These are phyloP conservation scores for Choristoneura rosaceana DNA, from an alignment of 2,888 invertebrate species.

Conservation along the genomic window DNA sequence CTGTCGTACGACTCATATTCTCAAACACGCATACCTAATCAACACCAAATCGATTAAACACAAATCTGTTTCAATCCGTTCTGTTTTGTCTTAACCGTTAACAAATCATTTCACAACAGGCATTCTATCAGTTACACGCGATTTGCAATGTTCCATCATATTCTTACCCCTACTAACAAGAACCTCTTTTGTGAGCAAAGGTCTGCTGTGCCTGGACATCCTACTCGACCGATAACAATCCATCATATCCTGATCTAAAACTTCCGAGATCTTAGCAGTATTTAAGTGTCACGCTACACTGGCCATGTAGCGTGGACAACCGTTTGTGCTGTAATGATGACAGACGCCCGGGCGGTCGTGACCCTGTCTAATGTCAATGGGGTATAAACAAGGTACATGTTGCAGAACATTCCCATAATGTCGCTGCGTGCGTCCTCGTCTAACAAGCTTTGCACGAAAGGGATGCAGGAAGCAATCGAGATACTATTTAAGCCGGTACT, in stretches of 20 bases:
- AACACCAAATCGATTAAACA: conserved; percentile 30
- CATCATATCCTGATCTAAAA: conserved; percentile 12
- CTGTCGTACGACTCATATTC: conserved; percentile 13
- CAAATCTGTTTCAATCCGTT: conserved; percentile 33
- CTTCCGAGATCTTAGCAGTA: not conserved
- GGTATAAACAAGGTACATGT: conserved; percentile 24
- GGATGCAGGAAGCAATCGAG: not conserved
- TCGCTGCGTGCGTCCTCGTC: not conserved
- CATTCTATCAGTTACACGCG: conserved; percentile 18
- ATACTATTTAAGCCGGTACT: not conserved
- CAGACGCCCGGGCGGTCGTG: conserved; percentile 27
- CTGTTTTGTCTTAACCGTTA: conserved; percentile 35
- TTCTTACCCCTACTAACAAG: not conserved
- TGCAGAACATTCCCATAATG: not conserved
- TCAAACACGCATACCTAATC: conserved; percentile 34
- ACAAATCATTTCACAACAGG: conserved; percentile 38
- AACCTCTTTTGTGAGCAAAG: not conserved
- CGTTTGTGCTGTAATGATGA: conserved; percentile 31
- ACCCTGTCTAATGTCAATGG: conserved; percentile 40
- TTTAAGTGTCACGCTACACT: not conserved
- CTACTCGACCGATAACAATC: conserved; percentile 5
- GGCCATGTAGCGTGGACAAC: conserved; percentile 17
- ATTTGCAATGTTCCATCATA: conserved; percentile 24
- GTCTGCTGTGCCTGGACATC: not conserved
- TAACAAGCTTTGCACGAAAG: not conserved